Percentiles rank a stretch among this genome's conserved stretches.
These are phyloP conservation scores for Pseudorectes ferrugineus DNA, from an alignment of 2,113 vertebrate species.

Conservation along the genomic window DNA sequence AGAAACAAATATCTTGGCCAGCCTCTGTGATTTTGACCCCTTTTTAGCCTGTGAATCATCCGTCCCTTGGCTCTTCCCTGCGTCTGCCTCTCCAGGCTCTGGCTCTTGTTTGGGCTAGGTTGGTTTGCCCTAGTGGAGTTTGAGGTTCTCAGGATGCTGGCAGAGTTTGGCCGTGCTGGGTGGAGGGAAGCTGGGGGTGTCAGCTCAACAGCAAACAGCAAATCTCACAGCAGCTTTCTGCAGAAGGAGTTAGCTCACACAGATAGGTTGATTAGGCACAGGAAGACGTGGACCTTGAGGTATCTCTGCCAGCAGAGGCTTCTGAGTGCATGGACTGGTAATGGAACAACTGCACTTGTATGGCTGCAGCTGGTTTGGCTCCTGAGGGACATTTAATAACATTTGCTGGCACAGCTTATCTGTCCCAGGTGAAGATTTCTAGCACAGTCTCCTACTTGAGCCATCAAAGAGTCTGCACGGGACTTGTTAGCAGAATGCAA, in stretches of 20 bases:
- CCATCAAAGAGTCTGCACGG: background rate
- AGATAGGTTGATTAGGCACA: background rate
- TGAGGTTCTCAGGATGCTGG: background rate
- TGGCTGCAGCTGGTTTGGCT: background rate
- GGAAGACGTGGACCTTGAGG: background rate
- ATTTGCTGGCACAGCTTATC: background rate
- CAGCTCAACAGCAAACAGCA: background rate
- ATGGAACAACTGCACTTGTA: background rate
- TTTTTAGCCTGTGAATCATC: conserved; percentile 30
- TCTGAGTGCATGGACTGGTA: background rate
- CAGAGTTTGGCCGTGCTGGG: background rate
- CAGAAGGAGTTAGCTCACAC: background rate
- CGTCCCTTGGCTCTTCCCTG: background rate
- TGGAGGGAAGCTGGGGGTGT: background rate
- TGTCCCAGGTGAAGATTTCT: background rate
- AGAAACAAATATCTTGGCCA: background rate
- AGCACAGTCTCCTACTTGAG: background rate
- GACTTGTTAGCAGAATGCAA: background rate
- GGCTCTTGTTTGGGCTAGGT: background rate
- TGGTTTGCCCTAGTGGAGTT: background rate
- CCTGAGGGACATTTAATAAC: background rate
- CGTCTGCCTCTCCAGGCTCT: background rate
- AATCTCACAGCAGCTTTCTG: background rate
- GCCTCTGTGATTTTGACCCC: background rate
- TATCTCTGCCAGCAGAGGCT: background rate